Evolutionary conservation across 1,140 invertebrate genomes (phyloP), one percentile per base, ranked within the genome.

Genomic region (Bombus turneri): DNA sequence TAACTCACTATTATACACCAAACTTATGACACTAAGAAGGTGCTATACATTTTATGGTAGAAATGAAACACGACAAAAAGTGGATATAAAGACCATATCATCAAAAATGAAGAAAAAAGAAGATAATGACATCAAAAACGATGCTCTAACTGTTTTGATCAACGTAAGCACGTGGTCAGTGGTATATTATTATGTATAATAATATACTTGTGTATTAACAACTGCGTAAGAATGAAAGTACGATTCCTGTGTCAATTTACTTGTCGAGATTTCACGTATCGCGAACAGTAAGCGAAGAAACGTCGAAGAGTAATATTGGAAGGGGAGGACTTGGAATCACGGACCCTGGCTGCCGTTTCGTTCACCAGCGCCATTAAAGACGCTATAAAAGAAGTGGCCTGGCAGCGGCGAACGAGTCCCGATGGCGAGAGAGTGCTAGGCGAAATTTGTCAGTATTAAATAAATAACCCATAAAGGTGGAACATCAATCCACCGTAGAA

Each of bases 371-470:
- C 92, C 91, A 92, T 94, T 93, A 94, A 94, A 93, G 90, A 79
- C 71, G 92, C 93, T 88, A 93, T 94, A 94, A 94, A 93, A 93
- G 92, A 92, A 88, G 88, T 83, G 85, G 86, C 39, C 76, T 68
- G 82, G 43, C 83, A 75, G 81, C 69, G 81, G 88, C 88, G 82
- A 77, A 83, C 83, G 68, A 62, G 83, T 90, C 68, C 79, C 87
- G 66, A 71, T 87, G 89, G 83, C 72, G 82, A 73, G 86, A 88
- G 88, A 88, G 88, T 76, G 86, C 75, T 68, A 83, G 89, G 91
- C 89, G 92, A 94, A 90, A 95, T 95, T 95, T 95, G 94, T 95
- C 94, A 94, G 94, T 94, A 94, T 95, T 95, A 95, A 94, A 95
- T 95, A 94, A 95, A 95, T 95, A 95, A 94, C 92, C 92, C 94